A percentile compares a stretch with the other conserved stretches of the same genome.
Conservation (phyloP, 2,888 invertebrate genomes). For the Hartigia nigra region DNA sequence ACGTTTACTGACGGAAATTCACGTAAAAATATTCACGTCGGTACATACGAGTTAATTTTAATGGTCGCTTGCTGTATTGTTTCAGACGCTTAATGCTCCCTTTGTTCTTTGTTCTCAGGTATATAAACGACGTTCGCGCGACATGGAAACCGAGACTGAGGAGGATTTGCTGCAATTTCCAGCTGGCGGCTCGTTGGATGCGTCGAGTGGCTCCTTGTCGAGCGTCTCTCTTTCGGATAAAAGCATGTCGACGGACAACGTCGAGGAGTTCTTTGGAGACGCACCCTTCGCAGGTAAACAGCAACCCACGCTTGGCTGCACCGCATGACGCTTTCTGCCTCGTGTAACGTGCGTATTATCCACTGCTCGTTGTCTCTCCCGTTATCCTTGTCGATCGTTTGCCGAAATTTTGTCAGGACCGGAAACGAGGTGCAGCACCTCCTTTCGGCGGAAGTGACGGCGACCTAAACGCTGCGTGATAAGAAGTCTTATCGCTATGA, state of each 20-base stretch:
- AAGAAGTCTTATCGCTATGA: neutral
- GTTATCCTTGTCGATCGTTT: conserved; percentile 57
- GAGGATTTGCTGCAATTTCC: conserved; percentile 69
- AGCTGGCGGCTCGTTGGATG: conserved; percentile 66
- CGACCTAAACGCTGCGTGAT: neutral
- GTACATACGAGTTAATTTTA: neutral
- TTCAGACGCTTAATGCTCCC: neutral
- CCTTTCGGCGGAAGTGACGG: neutral
- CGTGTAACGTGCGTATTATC: conserved; percentile 60
- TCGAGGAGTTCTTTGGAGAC: conserved; percentile 87
- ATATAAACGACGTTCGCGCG: conserved; percentile 85
- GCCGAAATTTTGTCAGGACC: conserved; percentile 33
- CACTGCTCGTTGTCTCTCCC: conserved; percentile 54
- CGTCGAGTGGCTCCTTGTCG: conserved; percentile 80
- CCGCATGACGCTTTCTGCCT: conserved; percentile 66
- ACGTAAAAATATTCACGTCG: neutral
- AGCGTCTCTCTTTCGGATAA: conserved; percentile 78
- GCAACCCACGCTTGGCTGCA: conserved; percentile 66
- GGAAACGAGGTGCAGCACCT: neutral
- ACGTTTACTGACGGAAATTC: neutral
- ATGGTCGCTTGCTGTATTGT: neutral
- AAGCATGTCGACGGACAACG: conserved; percentile 85
- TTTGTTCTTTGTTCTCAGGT: conserved; percentile 69
- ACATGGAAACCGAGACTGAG: conserved; percentile 87
- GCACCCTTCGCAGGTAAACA: conserved; percentile 87